Evolutionary conservation across 2,113 vertebrate species (phyloP), one percentile per base, ranked within the genome.

Genomic region (Bubo blakistoni): DNA sequence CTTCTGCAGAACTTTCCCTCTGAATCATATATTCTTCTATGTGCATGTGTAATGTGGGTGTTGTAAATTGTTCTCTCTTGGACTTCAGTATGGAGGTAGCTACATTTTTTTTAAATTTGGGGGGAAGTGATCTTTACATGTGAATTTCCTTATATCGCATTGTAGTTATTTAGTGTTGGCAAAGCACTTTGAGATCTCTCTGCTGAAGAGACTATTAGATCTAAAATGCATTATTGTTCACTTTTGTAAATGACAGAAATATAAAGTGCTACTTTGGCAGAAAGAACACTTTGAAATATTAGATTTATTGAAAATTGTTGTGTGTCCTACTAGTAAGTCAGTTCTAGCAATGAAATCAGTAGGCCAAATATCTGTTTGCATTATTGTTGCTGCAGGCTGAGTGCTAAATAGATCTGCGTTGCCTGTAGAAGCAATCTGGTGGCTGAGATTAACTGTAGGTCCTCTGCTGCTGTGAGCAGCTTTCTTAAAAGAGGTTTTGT

Each of bases 221-320:
- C 55, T 88, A 27, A 91, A 96, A 61, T 10, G 54, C 78, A 70
- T 89, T 93, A 95, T 34, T 81, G 76, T 69, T 91, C 19, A 0
- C 80, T 81, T 36, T 32, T 46, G 73, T 81, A 71, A 88, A 74
- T 42, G 9, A 66, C 76, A 66, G 79, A 73, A 88, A 67, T 30
- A 34, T 52, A 58, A 94, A 96, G 95, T 92, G 74, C 91, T 92
- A 22, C 78, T 83, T 86, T 91, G 91, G 88, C 90, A 91, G 94
- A 81, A 83, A 90, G 61, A 95, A 22, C 69, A 6, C 66, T 96
- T 78, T 51, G 81, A 77, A 92, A 77, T 71, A 86, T 70, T 88
- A 90, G 81, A 86, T 95, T 90, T 94, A 90, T 71, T 91, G 88
- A 55, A 90, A 93, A 38, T 20, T 38, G 30, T 72, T 70, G 54